Evolutionary conservation across 2,888 invertebrate genomes (phyloP), one percentile per base, ranked within the genome.

Genomic region (Rugalucina vietnamica): DNA sequence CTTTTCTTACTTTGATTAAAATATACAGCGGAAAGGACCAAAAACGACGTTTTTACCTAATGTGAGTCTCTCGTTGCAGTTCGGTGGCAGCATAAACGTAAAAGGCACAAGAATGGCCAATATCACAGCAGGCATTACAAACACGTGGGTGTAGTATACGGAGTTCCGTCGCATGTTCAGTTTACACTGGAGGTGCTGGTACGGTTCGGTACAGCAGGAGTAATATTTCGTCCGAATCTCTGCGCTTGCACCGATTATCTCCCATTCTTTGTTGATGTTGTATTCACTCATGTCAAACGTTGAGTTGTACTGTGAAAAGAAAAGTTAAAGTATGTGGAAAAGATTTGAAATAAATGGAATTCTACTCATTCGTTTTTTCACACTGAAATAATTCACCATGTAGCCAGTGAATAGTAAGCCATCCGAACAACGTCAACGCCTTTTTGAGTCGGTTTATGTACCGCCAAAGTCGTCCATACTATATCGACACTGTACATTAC

Each of bases 41-140:
- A 18, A 18, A 49, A 49, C 14, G 50, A 49, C n/a, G 14, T 27
- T 57, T 95, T 98, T 98, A 96, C 99, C 99, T 93, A 99, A 96
- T 93, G 99, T 98, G 90, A 99, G 98, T 96, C 99, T 99, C 95
- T 99, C 99, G 65, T 98, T 98, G 0, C 98, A 98, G 95, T 99
- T 99, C 39, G 98, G 98, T 0, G 99, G 99, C 84, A 99, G 95
- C 94, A 99, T 98, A 95, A 99, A 99, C 73, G 99, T 99, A 78
- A 99, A 96, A 29, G 99, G 98, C 0, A 99, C 98, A 79, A 99
- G 96, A 95, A 98, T 98, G 1, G 98, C 98, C 86, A 99, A 97
- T 10, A 98, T 98, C 32, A 98, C 98, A 93, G 98, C 93, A 8
- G 95, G 95, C 71, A 95, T 91, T 54, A 95, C 93, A 80, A 95